Base-by-base conservation (phyloP, 2,888 invertebrate genomes). In the Oconnorella tubifera region DNA sequence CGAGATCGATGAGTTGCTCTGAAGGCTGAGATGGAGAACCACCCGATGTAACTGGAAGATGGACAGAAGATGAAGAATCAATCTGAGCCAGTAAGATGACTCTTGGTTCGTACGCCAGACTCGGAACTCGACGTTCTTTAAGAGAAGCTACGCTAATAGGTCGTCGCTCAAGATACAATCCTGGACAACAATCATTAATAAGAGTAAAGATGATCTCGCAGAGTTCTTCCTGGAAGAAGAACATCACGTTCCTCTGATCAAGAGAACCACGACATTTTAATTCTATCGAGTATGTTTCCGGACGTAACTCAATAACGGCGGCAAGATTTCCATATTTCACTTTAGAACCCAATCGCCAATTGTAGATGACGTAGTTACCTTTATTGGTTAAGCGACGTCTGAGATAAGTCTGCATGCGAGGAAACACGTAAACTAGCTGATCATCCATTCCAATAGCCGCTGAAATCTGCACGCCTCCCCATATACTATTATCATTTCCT, bases 331-430 rank as follows among this genome's bases (percentile, higher is more conserved):
- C 87, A 57, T 87, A 85, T 76, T 87, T 88, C 72, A 89, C 83
- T 78, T 89, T 89, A 48, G 88, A 88, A 50, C 89, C 89, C 72
- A 86, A 84, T 79, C 86, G 86, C 89, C 89, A 89, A 77, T 90
- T 89, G 73, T 88, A 87, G 50, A 90, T 81, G 1, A 85, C 86
- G 68, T 88, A 88, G 64, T 84, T 74, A 58, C 75, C 75, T n/a
- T 72, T 73, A 60, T 79, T 77, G 32, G 73, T 74, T 2, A 78
- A 67, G 33, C 75, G 85, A 67, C 86, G 82, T 55, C 88, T 81
- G 63, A 89, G 76, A 71, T 86, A 86, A 10, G 86, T 85, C 84
- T 88, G 84, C 67, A 89, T 83, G 73, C 89, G 85, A n/a, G 88
- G 86, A 81, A 89, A 90, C 68, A 89, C 82, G 50, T 88, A 86